phyloP scores from a whole-genome alignment of 2,113 vertebrate species.

The Neofelis nebulosa region DNA sequence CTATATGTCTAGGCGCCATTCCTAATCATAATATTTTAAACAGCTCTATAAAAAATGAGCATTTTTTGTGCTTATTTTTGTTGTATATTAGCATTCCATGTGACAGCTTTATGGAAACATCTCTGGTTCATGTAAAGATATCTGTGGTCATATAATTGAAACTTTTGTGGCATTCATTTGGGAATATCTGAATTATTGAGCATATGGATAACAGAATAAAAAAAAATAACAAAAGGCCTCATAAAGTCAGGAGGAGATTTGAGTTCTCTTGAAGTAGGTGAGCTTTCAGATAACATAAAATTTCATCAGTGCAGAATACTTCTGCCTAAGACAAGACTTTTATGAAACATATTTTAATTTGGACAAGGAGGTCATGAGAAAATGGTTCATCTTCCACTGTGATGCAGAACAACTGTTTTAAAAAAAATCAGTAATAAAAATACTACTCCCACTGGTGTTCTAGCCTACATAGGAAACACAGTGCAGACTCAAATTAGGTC shows the following conservation, averaged over 20 bases:
- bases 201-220: not conserved
- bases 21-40: not conserved
- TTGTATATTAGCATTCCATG: not conserved
- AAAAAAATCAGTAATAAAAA: not conserved
- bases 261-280: not conserved
- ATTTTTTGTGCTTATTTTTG: not conserved
- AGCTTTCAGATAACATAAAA: slow-evolving; percentile 1
- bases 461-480: not conserved
- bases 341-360: slow-evolving; percentile 6
- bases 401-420: not conserved
- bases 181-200: not conserved
- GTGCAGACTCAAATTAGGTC: not conserved
- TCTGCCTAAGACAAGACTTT: not conserved
- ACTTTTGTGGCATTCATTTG: not conserved
- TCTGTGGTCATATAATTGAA: slow-evolving; percentile 6
- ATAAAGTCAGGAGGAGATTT: not conserved
- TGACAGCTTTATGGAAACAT: not conserved
- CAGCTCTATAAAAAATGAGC: not conserved
- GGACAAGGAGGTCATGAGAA: not conserved
- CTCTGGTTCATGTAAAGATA: not conserved
- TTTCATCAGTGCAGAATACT: not conserved
- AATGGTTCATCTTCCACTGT: not conserved
- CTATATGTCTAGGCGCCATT: not conserved
- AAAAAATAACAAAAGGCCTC: not conserved
- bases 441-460: not conserved